A percentile compares a stretch with the other conserved stretches of the same genome.
These are phyloP conservation scores for Hirtodrosophila duncani DNA, from an alignment of 2,888 invertebrate genomes.

Conservation along the genomic window DNA sequence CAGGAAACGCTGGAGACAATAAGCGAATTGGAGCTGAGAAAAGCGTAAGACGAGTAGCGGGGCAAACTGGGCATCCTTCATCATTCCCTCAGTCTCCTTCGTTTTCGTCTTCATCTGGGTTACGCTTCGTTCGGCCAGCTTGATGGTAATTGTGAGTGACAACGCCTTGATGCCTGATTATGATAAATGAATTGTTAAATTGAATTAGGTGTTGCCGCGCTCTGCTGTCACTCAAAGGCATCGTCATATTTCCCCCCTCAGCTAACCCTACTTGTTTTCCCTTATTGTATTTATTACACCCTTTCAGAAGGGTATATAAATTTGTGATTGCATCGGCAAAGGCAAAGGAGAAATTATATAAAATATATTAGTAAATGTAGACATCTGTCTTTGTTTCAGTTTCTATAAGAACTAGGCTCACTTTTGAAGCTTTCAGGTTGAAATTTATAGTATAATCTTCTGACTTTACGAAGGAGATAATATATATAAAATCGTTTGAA, in stretches of 20 bases:
- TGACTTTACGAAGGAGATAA: too few species aligned
- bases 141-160: conserved; percentile 73
- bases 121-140: too few species aligned
- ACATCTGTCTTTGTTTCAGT: too few species aligned
- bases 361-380: too few species aligned
- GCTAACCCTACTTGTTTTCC: not conserved
- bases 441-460: too few species aligned
- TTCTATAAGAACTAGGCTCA: too few species aligned
- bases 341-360: too few species aligned
- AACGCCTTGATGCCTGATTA: conserved; percentile 72
- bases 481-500: too few species aligned
- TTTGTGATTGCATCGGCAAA: too few species aligned
- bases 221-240: conserved; percentile 65
- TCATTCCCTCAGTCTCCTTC: conserved; percentile 3
- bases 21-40: not conserved
- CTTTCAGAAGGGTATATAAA: too few species aligned
- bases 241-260: conserved; percentile 43
- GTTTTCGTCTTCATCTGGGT: conserved; percentile 1
- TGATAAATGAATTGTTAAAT: conserved; percentile 75
- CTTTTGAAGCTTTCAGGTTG: too few species aligned
- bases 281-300: conserved; percentile 2
- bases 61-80: not conserved
- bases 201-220: conserved; percentile 72
- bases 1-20: conserved; percentile 48
- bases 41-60: too few species aligned